Conservation (phyloP, 2,113 vertebrate species). For the Anhinga anhinga region DNA sequence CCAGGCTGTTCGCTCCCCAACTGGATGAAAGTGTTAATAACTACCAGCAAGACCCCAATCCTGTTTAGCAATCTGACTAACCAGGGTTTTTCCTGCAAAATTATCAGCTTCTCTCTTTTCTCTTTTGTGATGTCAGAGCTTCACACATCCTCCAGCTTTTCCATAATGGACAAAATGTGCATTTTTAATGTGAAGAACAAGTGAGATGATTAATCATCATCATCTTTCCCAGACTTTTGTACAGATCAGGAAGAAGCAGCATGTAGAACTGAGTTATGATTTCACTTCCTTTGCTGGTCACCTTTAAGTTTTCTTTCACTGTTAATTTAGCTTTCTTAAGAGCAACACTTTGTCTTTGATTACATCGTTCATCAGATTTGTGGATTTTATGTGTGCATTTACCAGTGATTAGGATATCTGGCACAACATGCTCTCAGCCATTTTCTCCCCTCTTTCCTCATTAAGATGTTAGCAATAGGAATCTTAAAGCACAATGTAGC, state of each 20-base stretch:
- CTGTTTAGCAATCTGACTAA: background rate
- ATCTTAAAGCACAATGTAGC: background rate
- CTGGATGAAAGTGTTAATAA: background rate
- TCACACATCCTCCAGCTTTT: background rate
- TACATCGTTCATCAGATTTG: background rate
- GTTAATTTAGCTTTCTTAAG: conserved; percentile 12
- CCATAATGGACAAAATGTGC: background rate
- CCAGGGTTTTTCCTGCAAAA: background rate
- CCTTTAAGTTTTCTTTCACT: background rate
- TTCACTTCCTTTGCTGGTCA: conserved; percentile 44
- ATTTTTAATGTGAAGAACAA: conserved; percentile 46
- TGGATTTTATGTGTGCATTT: background rate
- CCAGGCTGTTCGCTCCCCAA: background rate
- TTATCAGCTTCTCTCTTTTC: background rate
- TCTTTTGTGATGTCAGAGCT: background rate
- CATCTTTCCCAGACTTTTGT: background rate
- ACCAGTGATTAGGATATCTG: background rate
- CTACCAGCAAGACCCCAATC: background rate
- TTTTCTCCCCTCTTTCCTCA: background rate
- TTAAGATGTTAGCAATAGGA: background rate
- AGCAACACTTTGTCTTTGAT: background rate
- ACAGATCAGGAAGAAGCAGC: background rate
- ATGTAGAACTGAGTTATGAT: background rate
- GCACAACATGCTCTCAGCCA: background rate
- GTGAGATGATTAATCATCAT: conserved; percentile 24